Percentiles rank a stretch among this genome's conserved stretches.
Conservation (phyloP, 2,113 vertebrate species). For the Percopsis transmontana region DNA sequence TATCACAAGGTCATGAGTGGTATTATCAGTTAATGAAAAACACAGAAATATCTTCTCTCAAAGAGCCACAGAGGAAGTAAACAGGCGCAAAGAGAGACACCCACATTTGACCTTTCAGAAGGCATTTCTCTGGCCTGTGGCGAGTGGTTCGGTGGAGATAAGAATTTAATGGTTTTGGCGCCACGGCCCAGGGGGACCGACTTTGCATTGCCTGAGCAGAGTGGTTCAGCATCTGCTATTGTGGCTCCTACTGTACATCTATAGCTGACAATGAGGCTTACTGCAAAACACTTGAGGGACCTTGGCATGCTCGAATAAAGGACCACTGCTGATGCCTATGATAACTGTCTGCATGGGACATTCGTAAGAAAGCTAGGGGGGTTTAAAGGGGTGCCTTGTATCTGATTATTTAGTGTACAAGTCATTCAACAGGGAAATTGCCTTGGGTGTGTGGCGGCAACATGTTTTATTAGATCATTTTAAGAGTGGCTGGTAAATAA, state of each 20-base stretch:
- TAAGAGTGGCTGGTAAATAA: conserved; percentile 13
- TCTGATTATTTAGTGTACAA: conserved; percentile 36
- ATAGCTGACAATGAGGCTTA: conserved; percentile 53
- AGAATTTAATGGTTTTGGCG: conserved; percentile 72
- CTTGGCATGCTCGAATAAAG: conserved; percentile 6
- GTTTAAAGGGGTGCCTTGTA: neutral
- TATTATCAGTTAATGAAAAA: conserved; percentile 80
- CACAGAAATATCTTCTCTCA: conserved; percentile 63
- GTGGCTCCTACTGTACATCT: conserved; percentile 48
- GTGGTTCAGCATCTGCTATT: conserved; percentile 47
- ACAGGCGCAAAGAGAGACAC: conserved; percentile 61
- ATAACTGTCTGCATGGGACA: conserved; percentile 48
- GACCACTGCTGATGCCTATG: conserved; percentile 40
- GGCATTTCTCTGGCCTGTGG: conserved; percentile 57
- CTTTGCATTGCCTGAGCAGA: conserved; percentile 56
- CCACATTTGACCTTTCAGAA: conserved; percentile 72
- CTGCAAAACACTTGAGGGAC: conserved; percentile 46
- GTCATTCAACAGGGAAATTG: conserved; percentile 20
- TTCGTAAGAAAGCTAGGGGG: conserved; percentile 12
- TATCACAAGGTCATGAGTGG: conserved; percentile 75
- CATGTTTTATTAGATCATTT: neutral
- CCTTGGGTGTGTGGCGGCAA: neutral
- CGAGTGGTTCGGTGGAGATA: conserved; percentile 73
- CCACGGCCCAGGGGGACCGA: conserved; percentile 59
- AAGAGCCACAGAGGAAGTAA: conserved; percentile 51